phyloP scores from a whole-genome alignment of 2,888 invertebrate species.

The Hirtodrosophila cameraria region DNA sequence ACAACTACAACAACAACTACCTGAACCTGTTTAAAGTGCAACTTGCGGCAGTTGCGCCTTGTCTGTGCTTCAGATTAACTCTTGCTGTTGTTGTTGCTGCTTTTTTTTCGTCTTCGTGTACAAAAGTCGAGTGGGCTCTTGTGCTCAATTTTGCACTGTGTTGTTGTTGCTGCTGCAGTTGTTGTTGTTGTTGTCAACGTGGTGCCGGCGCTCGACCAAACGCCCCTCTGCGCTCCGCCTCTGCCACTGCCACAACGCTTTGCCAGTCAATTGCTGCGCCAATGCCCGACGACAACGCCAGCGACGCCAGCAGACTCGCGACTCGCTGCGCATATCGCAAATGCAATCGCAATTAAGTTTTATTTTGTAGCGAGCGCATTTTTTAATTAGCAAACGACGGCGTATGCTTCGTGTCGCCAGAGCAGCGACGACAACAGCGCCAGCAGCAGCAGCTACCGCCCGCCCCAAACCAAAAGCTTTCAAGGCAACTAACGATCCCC shows the following conservation, averaged over 20 bases:
- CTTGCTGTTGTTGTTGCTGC: slow-evolving; percentile 25
- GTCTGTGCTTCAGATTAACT: slow-evolving; percentile 53
- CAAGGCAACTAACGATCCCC: slow-evolving; percentile 35
- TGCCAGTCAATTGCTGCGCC: slow-evolving; percentile 51
- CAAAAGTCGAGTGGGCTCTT: slow-evolving; percentile 61
- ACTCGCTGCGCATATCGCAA: slow-evolving; percentile 66
- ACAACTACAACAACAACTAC: slow-evolving; percentile 26
- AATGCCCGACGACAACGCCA: slow-evolving; percentile 50
- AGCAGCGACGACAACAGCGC: no score
- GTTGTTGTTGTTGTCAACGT: slow-evolving; percentile 38
- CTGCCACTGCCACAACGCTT: slow-evolving; percentile 28
- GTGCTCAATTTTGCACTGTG: slow-evolving; percentile 56
- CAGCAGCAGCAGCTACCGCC: slow-evolving; percentile 34
- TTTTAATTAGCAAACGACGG: slow-evolving; percentile 75
- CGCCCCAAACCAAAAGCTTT: slow-evolving; percentile 36
- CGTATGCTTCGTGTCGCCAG: slow-evolving; percentile 60
- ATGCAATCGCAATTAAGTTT: slow-evolving; percentile 81
- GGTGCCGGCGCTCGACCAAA: slow-evolving; percentile 50
- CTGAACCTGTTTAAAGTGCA: slow-evolving; percentile 67
- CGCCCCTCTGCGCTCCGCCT: slow-evolving; percentile 40
- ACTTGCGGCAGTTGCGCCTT: slow-evolving; percentile 51
- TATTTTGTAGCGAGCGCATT: slow-evolving; percentile 79
- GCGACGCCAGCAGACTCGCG: slow-evolving; percentile 10
- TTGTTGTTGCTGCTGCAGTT: slow-evolving; percentile 18
- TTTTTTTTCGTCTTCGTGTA: slow-evolving; percentile 32